Evolutionary conservation across 2,113 vertebrate species (phyloP), one percentile per base, ranked within the genome.

Genomic region (Otis tarda): DNA sequence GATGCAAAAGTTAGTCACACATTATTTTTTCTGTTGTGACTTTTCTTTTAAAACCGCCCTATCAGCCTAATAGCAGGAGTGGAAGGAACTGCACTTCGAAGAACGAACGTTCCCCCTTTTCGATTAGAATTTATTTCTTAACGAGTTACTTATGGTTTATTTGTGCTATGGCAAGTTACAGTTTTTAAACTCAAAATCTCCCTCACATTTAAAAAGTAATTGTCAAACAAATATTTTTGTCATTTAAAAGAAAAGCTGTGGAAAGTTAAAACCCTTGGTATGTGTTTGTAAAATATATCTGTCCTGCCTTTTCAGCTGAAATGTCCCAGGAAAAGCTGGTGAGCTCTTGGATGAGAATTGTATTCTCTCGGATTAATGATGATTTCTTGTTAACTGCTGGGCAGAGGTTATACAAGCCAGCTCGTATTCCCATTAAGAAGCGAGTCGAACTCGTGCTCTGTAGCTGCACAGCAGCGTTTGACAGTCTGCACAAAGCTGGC

Each of bases 321-420:
- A 5, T 21, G 6, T 67, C 59, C 37, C 20, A 50, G 35, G 75
- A 77, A 91, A 53, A 85, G 28, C 53, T 69, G 3, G 68, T 10
- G 60, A 83, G 50, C 45, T 92, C 60, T 81, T 1, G 4, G 30
- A 14, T 74, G 55, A 65, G 75, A 77, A 43, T 37, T 60, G 75
- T 56, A 6, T n/a, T 90, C 35, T 87, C 28, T 81, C 39, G 8
- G 7, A 21, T 86, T 70, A 78, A 47, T 67, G 73, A 80, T 47
- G 79, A 55, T 93, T 92, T 90, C 68, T 93, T 63, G 76, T 83
- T 56, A 70, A 74, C 60, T 86, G 75, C 82, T 78, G 83, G 87
- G 82, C 78, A 94, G 91, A 77, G 74, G 82, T 92, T 69, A 2
- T 27, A n/a, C 1, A 84, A 89, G 71, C 87, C 81, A 59, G 57